phyloP scores from a whole-genome alignment of 1,140 invertebrate genomes.

The Drosophila quadrilineata region DNA sequence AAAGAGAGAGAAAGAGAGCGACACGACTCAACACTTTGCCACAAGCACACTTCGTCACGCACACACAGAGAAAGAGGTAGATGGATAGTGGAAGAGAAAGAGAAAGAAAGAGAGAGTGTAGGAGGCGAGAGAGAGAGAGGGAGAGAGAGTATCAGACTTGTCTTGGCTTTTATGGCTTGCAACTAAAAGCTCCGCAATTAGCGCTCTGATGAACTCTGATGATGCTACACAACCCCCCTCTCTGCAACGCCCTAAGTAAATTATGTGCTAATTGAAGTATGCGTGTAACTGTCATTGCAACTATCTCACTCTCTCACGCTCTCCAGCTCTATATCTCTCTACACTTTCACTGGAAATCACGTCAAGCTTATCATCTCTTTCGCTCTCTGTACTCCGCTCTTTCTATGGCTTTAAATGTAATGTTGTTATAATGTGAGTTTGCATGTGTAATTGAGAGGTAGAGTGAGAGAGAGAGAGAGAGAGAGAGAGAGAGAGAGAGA shows the following conservation, averaged over 20 bases:
- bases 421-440: slow-evolving; percentile 16
- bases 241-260: slow-evolving; percentile 68
- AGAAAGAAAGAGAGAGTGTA: not conserved
- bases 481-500: not conserved
- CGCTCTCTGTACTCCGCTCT: too few species aligned
- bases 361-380: slow-evolving; percentile 7
- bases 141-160: not conserved
- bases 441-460: slow-evolving; percentile 1
- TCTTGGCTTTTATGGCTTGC: slow-evolving; percentile 59
- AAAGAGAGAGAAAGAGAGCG: too few species aligned
- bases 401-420: slow-evolving; percentile 1
- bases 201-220: slow-evolving; percentile 73
- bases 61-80: too few species aligned
- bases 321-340: not conserved
- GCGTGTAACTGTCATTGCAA: slow-evolving; percentile 25
- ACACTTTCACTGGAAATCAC: slow-evolving; percentile 6
- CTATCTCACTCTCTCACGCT: not conserved
- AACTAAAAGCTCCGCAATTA: slow-evolving; percentile 71
- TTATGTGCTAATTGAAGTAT: slow-evolving; percentile 76
- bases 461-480: not conserved
- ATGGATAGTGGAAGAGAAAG: too few species aligned
- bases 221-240: too few species aligned
- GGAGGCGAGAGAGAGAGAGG: not conserved
- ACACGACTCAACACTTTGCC: too few species aligned
- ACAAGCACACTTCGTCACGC: too few species aligned